Conservation (phyloP, 2,113 vertebrate genomes). For the Suricata suricatta region DNA sequence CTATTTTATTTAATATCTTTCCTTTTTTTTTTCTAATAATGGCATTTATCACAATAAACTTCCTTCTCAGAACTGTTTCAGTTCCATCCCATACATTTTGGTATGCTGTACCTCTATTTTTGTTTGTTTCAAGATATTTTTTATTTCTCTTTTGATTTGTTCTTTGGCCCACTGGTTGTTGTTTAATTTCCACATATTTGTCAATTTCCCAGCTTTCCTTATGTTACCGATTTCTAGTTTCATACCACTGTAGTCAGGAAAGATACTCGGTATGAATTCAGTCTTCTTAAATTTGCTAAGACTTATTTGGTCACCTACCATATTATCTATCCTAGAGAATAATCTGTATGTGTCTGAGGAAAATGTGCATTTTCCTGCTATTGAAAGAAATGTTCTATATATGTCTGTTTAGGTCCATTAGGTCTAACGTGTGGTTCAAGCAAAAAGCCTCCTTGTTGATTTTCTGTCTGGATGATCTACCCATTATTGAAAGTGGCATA, state of each 20-base stretch:
- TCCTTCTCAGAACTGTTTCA: neutral
- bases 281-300: neutral
- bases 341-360: neutral
- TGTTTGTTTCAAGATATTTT: neutral
- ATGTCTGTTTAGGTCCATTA: neutral
- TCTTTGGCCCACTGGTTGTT: neutral
- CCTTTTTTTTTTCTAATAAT: neutral
- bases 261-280: neutral
- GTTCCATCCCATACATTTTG: neutral
- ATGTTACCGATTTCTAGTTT: neutral
- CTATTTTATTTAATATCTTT: neutral
- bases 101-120: neutral
- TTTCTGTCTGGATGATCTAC: neutral
- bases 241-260: neutral
- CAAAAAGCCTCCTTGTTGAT: neutral
- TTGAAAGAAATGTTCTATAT: neutral
- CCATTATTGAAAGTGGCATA: neutral
- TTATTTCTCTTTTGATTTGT: neutral
- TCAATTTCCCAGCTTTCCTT: neutral
- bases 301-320: neutral
- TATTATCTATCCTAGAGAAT: neutral
- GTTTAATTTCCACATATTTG: neutral
- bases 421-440: neutral
- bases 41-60: neutral
- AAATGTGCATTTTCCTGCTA: neutral